phyloP scores from a whole-genome alignment of 2,797 vertebrate species.

The Pampus argenteus region DNA sequence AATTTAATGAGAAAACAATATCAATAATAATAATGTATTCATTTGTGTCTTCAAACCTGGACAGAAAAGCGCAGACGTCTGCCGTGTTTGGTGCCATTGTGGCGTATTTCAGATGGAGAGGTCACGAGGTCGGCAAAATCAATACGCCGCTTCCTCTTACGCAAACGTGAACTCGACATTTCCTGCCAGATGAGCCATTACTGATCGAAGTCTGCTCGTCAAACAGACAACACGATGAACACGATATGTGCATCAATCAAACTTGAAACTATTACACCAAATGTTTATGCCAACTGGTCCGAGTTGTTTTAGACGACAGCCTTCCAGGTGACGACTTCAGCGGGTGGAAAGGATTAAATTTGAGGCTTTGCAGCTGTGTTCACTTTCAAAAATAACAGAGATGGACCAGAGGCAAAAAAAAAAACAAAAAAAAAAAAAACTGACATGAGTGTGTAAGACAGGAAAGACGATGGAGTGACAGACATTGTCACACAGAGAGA shows the following conservation, averaged over 20 bases:
- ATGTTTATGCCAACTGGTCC: conserved; percentile 22
- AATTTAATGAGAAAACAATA: conserved; percentile 1
- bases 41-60: not conserved
- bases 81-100: not conserved
- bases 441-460: conserved; percentile 52
- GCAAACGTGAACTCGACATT: not conserved
- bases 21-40: not conserved
- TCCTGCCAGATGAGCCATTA: not conserved
- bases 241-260: too few species aligned
- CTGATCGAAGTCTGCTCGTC: not conserved
- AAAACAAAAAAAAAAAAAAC: too few species aligned
- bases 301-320: not conserved
- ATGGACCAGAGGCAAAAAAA: conserved; percentile 67
- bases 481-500: conserved; percentile 49
- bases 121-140: not conserved
- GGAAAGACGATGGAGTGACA: conserved; percentile 52
- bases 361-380: conserved; percentile 57
- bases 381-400: conserved; percentile 54
- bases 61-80: not conserved
- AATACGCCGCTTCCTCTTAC: not conserved
- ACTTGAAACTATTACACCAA: not conserved
- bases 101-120: not conserved
- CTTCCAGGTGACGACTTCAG: conserved; percentile 31
- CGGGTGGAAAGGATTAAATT: conserved; percentile 10
- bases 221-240: not conserved